phyloP scores from a whole-genome alignment of 2,888 invertebrate genomes.

The Stegophylla sp. region DNA sequence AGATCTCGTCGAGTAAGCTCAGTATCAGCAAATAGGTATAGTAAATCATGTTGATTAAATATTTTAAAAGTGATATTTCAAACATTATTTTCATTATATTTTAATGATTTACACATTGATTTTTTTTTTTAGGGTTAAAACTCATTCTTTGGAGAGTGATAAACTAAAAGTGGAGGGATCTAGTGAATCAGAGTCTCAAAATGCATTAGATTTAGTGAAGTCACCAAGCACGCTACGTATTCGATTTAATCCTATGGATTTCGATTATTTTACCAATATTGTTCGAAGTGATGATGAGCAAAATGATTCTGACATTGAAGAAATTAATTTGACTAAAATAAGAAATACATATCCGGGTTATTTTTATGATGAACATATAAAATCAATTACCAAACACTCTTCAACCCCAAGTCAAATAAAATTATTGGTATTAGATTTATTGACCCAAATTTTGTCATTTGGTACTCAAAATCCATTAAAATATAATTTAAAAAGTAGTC shows the following conservation, averaged over 20 bases:
- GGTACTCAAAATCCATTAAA: conserved; percentile 34
- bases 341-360: conserved; percentile 65
- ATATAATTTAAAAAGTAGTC: conserved; percentile 48
- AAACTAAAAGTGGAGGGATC: conserved; percentile 61
- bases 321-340: conserved; percentile 35
- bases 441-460: conserved; percentile 47
- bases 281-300: conserved; percentile 66
- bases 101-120: not conserved
- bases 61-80: not conserved
- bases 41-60: not conserved
- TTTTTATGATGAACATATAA: conserved; percentile 68
- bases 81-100: not conserved
- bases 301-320: conserved; percentile 60
- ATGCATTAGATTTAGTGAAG: conserved; percentile 68
- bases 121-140: conserved; percentile 55
- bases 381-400: conserved; percentile 64
- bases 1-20: conserved; percentile 54
- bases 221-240: conserved; percentile 69
- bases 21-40: conserved; percentile 55
- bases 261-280: conserved; percentile 70
- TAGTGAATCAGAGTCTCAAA: conserved; percentile 66
- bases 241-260: conserved; percentile 70
- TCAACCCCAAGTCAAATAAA: conserved; percentile 66
- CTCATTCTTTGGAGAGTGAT: conserved; percentile 59
- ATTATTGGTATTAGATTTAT: conserved; percentile 68